Conservation (phyloP, 2,797 vertebrate species). For the Crocodylus rhombifer region DNA sequence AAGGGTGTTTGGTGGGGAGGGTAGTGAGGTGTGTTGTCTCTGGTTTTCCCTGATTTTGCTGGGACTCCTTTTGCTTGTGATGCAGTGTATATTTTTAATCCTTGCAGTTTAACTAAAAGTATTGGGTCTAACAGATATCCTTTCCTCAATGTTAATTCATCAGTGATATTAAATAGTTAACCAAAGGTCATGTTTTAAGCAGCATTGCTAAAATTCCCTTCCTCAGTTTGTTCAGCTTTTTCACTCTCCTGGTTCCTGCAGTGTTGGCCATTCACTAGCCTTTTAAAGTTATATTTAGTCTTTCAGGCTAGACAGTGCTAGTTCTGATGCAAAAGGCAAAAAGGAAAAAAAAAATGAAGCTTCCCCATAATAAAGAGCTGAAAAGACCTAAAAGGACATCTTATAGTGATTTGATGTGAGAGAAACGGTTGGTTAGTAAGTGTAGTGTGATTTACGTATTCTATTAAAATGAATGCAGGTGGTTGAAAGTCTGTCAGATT, state of each 20-base stretch:
- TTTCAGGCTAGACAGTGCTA: background rate
- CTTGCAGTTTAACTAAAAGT: background rate
- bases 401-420: background rate
- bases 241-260: background rate
- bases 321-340: background rate
- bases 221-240: background rate
- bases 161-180: background rate
- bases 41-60: background rate
- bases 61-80: background rate
- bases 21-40: background rate
- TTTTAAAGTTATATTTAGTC: background rate
- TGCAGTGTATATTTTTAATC: background rate
- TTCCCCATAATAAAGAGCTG: background rate
- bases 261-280: background rate
- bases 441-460: fast-evolving
- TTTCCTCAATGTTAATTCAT: background rate
- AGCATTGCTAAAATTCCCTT: background rate
- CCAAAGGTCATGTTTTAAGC: background rate
- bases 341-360: background rate
- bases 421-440: background rate
- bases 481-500: background rate
- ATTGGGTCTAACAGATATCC: background rate
- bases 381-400: too few species aligned
- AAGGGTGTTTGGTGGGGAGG: background rate
- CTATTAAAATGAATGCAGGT: background rate